Base-by-base conservation (phyloP, 1,140 invertebrate genomes). In the Zaprionus taronus region DNA sequence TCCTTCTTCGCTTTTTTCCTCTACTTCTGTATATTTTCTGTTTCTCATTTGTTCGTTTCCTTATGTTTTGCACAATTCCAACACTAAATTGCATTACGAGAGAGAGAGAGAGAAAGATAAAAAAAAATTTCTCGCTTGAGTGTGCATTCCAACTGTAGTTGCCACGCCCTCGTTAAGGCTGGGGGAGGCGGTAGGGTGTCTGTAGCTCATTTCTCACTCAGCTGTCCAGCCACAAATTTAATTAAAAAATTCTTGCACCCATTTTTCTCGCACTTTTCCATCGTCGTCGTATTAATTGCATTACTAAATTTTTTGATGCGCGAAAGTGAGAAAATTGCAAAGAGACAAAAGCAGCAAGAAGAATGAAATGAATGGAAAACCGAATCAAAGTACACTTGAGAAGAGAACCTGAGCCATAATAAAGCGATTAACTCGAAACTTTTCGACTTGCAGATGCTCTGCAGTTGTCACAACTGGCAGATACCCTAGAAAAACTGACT, bases 241-340 rank as follows among this genome's bases (percentile, higher is more conserved):
- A 87, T 87, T 87, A 87, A 87, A 87, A 86, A 87, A 87, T 87
- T 87, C 84, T 84, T 87, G 78, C 84, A 90, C 65, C 79, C 87
- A 84, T 89, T 87, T 85, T 78, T 78, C 80, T 72, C 41, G 34
- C 15, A 51, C 24, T 64, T 51, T 24, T 51, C 51, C 62, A 24
- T 9, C 22, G 44, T 47, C 71, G 57, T 75, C 83, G 77, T 71
- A 87, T 87, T 87, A 87, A 89, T 87, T 87, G 84, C 84, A 87
- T 87, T 81, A 84, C 84, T 89, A 90, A 87, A 81, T 81, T 89
- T 81, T 87, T 84, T 81, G 89, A 87, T 87, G 84, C 85, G 84
- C 85, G 78, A 81, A 84, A 87, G 84, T 87, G 84, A 81, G 85
- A 87, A 90, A 87, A 87, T 87, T 78, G 84, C 84, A 72, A 72